Conservation (phyloP, 1,140 invertebrate genomes). For the Hermetia illucens region DNA sequence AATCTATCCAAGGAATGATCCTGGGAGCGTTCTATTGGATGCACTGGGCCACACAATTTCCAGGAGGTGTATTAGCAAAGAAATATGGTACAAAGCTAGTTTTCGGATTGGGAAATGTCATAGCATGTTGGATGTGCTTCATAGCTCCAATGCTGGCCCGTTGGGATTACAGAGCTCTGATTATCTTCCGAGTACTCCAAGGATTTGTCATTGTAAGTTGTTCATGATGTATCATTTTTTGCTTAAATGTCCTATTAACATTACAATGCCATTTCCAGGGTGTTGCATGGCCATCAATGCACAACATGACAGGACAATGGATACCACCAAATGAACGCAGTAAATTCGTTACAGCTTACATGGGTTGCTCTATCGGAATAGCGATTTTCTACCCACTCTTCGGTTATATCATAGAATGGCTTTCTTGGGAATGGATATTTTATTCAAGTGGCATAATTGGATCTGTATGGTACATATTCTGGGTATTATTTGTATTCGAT, state of each 20-base stretch:
- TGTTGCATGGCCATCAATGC: conserved; percentile 67
- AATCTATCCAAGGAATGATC: conserved; percentile 21
- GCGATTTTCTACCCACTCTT: conserved; percentile 54
- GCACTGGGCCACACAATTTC: conserved; percentile 48
- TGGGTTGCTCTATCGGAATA: conserved; percentile 51
- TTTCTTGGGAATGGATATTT: conserved; percentile 64
- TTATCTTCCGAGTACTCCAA: neutral
- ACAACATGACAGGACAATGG: conserved; percentile 70
- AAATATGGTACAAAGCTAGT: conserved; percentile 46
- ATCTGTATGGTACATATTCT: conserved; percentile 50
- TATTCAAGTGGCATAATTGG: conserved; percentile 50
- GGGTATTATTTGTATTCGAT: conserved; percentile 47
- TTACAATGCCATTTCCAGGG: too few relatives aligned
- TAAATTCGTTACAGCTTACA: conserved; percentile 53
- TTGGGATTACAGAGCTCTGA: conserved; percentile 32
- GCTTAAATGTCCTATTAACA: neutral
- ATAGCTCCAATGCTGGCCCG: conserved; percentile 42
- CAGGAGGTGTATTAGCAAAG: conserved; percentile 45
- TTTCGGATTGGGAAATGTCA: conserved; percentile 46
- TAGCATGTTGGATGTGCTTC: conserved; percentile 45
- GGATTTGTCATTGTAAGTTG: conserved; percentile 1
- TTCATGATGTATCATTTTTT: neutral
- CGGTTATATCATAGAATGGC: conserved; percentile 44
- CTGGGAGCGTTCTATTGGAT: conserved; percentile 52
- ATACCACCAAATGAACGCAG: conserved; percentile 66